phyloP scores from a whole-genome alignment of 2,113 vertebrate species.

The Marmota monax region DNA sequence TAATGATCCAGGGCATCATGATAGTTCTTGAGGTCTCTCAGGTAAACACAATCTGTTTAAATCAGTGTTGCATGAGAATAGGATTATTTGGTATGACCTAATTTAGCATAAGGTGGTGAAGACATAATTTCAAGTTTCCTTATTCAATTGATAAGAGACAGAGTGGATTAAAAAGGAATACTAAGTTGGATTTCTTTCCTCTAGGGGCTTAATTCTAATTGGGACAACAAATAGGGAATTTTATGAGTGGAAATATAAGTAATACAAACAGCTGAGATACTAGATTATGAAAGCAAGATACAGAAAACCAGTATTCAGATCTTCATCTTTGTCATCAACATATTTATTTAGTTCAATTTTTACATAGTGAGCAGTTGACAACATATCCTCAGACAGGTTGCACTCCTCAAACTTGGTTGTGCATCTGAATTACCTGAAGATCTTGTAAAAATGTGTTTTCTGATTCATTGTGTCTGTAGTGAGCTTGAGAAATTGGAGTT shows the following conservation, averaged over 20 bases:
- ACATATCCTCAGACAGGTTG: background rate
- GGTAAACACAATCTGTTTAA: constrained; percentile 65
- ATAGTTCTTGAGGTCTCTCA: constrained; percentile 57
- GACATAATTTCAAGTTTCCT: constrained; percentile 16
- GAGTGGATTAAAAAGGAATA: background rate
- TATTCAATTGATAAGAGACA: background rate
- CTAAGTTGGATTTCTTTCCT: background rate
- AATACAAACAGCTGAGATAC: background rate
- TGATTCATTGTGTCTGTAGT: background rate
- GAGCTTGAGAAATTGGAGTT: background rate
- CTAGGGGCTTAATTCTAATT: background rate
- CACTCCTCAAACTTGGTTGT: background rate
- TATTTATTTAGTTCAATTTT: background rate
- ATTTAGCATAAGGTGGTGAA: constrained; percentile 45
- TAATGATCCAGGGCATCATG: constrained; percentile 17
- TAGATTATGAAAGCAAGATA: constrained; percentile 38
- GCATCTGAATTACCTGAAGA: background rate
- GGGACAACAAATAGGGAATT: background rate
- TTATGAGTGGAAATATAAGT: background rate
- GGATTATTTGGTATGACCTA: constrained; percentile 4
- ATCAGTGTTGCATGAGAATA: constrained; percentile 51
- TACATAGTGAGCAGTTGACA: background rate
- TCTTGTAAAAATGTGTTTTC: constrained; percentile 19
- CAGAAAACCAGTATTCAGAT: background rate
- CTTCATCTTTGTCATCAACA: constrained; percentile 18